Conservation (phyloP, 2,113 vertebrate genomes). For the Steatornis caripensis region DNA sequence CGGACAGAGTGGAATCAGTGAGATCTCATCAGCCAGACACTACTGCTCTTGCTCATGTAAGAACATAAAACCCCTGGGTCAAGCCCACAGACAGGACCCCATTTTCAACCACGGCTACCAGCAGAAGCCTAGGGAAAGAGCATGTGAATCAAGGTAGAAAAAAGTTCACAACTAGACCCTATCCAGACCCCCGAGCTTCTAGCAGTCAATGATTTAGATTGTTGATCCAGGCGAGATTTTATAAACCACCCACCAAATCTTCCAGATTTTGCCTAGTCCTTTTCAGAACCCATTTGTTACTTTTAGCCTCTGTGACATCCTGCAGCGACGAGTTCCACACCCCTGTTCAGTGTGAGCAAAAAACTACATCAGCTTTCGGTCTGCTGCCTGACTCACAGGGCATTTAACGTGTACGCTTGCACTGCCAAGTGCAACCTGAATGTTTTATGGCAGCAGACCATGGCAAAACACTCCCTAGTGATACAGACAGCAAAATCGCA, state of each 20-base stretch:
- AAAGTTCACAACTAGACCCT: neutral
- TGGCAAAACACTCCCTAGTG: neutral
- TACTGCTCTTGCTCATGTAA: neutral
- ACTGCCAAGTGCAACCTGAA: neutral
- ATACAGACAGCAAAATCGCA: neutral
- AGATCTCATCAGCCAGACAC: neutral
- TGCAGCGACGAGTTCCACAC: neutral
- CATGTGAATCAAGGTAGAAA: neutral
- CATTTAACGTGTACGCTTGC: neutral
- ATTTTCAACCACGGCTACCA: neutral
- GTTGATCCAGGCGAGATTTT: neutral
- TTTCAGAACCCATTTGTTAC: neutral
- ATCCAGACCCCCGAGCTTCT: neutral
- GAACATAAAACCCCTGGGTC: neutral
- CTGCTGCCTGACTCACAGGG: neutral
- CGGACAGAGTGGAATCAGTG: neutral
- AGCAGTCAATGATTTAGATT: neutral
- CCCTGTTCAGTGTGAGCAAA: neutral
- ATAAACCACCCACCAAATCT: neutral
- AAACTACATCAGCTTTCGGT: neutral
- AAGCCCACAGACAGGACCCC: neutral
- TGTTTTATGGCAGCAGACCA: neutral
- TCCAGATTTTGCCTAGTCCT: neutral
- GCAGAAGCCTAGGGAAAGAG: neutral
- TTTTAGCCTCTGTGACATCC: neutral